Evolutionary conservation across 2,113 vertebrate species (phyloP).

Genomic region (human): DNA sequence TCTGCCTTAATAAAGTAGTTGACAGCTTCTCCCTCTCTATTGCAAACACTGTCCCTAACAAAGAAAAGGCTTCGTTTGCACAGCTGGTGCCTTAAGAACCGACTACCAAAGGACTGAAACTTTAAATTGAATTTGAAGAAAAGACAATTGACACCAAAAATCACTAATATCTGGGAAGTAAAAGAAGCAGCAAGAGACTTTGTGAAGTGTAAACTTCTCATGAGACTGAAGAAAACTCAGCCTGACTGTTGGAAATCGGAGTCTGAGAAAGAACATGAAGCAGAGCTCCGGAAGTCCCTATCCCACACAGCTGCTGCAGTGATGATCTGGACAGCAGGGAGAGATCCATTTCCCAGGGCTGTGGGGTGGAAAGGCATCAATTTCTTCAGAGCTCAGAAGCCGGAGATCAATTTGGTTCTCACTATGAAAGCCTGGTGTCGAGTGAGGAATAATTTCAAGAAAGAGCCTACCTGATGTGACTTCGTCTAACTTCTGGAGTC

Average conservation of each 20-base stretch:
- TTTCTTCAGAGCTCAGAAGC: background rate
- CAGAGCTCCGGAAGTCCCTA: background rate
- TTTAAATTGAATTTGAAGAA: slow-evolving; percentile 45
- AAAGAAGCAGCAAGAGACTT: slow-evolving; percentile 13
- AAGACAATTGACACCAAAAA: background rate
- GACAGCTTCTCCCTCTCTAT: background rate
- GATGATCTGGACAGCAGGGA: background rate
- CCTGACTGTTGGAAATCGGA: background rate
- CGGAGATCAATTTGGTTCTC: background rate
- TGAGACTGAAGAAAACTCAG: accelerated
- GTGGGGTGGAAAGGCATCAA: background rate
- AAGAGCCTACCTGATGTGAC: background rate
- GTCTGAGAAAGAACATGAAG: background rate
- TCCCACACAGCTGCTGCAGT: background rate
- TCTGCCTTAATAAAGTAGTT: slow-evolving; percentile 26
- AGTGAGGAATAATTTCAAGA: background rate
- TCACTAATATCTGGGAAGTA: background rate
- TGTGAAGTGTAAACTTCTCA: background rate
- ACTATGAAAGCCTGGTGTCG: background rate
- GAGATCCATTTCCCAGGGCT: background rate
- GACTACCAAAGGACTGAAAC: slow-evolving; percentile 61
- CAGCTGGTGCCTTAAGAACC: slow-evolving; percentile 63
- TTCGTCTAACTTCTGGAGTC: background rate
- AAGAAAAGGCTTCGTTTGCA: slow-evolving; percentile 56
- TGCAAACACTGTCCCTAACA: background rate